Percentiles rank a stretch among this genome's conserved stretches.
phyloP scores from a whole-genome alignment of 2,113 vertebrate genomes.

The Propithecus coquereli region DNA sequence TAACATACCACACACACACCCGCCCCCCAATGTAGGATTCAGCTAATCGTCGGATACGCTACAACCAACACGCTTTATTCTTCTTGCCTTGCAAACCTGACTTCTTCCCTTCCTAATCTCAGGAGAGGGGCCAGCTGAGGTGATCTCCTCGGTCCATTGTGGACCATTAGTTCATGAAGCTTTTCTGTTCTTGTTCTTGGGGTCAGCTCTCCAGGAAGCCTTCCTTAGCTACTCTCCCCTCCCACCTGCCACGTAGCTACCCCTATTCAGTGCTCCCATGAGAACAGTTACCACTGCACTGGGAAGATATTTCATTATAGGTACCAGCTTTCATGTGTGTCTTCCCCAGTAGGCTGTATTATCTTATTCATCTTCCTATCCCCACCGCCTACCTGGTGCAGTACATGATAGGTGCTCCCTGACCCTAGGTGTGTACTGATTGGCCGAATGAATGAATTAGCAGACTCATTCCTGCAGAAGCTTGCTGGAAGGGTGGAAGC shows the following conservation, averaged over 20 bases:
- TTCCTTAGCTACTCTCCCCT: background rate
- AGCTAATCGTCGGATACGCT: background rate
- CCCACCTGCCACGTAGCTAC: accelerated
- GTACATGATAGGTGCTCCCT: background rate
- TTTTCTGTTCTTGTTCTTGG: background rate
- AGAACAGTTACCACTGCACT: background rate
- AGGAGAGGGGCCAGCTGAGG: background rate
- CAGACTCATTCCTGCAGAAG: background rate
- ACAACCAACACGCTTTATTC: background rate
- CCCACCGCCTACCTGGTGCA: background rate
- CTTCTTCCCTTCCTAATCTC: background rate
- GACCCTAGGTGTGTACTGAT: background rate
- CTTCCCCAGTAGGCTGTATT: no score
- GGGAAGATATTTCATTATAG: background rate
- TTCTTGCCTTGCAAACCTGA: background rate
- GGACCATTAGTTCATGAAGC: background rate
- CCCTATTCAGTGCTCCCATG: background rate
- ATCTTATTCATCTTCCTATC: background rate
- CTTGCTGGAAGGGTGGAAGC: background rate
- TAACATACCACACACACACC: background rate
- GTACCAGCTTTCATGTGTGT: no score
- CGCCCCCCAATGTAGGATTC: background rate
- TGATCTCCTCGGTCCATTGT: background rate
- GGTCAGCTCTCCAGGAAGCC: background rate
- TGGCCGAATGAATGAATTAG: background rate